Evolutionary conservation across 2,888 invertebrate species (phyloP), one percentile per base, ranked within the genome.

Genomic region (Xiphydria camelus): DNA sequence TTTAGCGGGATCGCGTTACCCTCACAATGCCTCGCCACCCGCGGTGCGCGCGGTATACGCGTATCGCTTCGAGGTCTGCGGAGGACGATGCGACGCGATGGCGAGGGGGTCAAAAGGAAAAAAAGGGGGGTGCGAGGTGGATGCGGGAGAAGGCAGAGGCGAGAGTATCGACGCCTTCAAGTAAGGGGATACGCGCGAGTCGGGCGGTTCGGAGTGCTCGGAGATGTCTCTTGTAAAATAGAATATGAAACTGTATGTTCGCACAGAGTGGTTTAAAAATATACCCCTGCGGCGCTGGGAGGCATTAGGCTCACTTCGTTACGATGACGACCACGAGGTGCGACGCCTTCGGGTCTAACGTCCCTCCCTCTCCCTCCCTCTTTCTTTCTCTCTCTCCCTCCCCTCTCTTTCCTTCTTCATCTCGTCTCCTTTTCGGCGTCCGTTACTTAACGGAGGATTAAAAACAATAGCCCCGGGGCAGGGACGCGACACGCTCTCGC

Each of bases 181-280:
- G 50, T 50, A 50, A 50, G 43, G 36, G 47, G 50, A 50, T 50
- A 50, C 20, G 43, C 41, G 41, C 37, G 29, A n/a, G n/a, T n/a
- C n/a, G 29, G 34, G 47, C 43, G 44, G 39, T 48, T 47, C 46
- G 47, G 41, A 51, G 53, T 57, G 53, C 57, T 51, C 47, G 17
- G 44, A 45, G 47, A 53, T 49, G 48, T 57, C 51, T 71, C 70
- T 73, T 74, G 74, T 69, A 73, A 73, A 73, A 75, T 73, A 75
- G 73, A 75, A 74, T 74, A 75, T 73, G 67, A 73, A 73, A 73
- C 73, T 75, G 74, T 73, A 73, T 70, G 66, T 66, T 58, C 68
- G 61, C 63, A 59, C n/a, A 67, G 68, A 73, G 73, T 72, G 69
- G 73, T 73, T 73, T 75, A 74, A 75, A 74, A 74, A 73, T 74